phyloP scores from a whole-genome alignment of 1,140 invertebrate species.

The Drosophila subpulchrella region DNA sequence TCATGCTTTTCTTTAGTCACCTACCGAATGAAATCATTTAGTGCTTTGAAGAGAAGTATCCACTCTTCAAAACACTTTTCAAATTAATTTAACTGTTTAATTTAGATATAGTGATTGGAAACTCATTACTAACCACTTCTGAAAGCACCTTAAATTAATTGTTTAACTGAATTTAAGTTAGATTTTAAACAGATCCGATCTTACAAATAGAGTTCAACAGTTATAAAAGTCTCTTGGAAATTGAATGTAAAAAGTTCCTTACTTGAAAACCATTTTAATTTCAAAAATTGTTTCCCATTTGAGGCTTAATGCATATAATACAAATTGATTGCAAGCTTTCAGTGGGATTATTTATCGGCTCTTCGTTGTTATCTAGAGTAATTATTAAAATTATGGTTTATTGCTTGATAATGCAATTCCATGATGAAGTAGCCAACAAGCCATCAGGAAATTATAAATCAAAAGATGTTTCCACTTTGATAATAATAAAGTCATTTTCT shows the following conservation, averaged over 20 bases:
- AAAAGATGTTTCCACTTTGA: no score
- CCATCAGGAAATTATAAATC: background rate
- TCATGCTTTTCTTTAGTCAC: constrained; percentile 10
- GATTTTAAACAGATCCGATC: no score
- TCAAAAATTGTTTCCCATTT: no score
- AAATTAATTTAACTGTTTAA: background rate
- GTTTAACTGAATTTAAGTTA: background rate
- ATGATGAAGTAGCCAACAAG: background rate
- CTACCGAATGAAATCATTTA: background rate
- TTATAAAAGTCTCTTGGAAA: no score
- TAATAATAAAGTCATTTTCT: no score
- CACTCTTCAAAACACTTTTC: background rate
- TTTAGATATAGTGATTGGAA: background rate
- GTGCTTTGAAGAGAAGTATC: background rate
- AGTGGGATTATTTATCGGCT: background rate
- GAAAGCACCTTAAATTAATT: background rate
- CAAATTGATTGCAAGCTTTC: no score
- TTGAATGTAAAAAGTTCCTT: no score
- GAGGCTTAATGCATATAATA: no score
- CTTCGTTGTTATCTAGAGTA: background rate
- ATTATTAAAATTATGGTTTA: background rate
- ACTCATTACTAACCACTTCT: background rate
- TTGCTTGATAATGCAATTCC: background rate
- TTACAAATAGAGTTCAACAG: background rate
- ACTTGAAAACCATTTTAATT: no score